A percentile compares a stretch with the other conserved stretches of the same genome.
These are phyloP conservation scores for Biston betularia DNA, from an alignment of 2,888 invertebrate species.

Conservation along the genomic window DNA sequence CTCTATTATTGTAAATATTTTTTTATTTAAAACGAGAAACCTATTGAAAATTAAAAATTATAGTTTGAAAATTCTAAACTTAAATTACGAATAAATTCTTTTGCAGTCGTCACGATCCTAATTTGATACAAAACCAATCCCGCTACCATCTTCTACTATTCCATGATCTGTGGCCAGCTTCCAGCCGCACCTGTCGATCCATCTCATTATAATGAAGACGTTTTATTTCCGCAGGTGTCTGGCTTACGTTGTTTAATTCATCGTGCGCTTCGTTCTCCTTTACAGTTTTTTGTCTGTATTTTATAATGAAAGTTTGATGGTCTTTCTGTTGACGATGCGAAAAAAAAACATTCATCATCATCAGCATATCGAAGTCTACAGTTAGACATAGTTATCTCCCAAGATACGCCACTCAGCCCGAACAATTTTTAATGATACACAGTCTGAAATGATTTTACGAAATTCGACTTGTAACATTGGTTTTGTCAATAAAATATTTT, in stretches of 20 bases:
- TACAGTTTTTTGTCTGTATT: conserved; percentile 61
- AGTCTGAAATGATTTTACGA: no score
- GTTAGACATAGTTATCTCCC: no score
- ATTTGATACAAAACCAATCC: conserved; percentile 51
- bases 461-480: no score
- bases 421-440: no score
- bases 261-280: conserved; percentile 84
- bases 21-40: no score
- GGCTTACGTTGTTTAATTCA: conserved; percentile 81
- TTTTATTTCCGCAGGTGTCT: conserved; percentile 80
- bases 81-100: neutral
- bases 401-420: no score
- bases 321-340: neutral
- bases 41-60: neutral
- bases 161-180: conserved; percentile 56
- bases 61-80: neutral
- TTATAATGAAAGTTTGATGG: conserved; percentile 27
- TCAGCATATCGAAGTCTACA: no score
- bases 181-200: conserved; percentile 76
- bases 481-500: no score
- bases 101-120: conserved; percentile 35
- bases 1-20: no score
- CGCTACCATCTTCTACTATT: conserved; percentile 46
- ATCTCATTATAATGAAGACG: conserved; percentile 82
- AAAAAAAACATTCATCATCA: no score